Base-by-base conservation (phyloP, 1,140 invertebrate genomes). In the Cyclargus thomasi region DNA sequence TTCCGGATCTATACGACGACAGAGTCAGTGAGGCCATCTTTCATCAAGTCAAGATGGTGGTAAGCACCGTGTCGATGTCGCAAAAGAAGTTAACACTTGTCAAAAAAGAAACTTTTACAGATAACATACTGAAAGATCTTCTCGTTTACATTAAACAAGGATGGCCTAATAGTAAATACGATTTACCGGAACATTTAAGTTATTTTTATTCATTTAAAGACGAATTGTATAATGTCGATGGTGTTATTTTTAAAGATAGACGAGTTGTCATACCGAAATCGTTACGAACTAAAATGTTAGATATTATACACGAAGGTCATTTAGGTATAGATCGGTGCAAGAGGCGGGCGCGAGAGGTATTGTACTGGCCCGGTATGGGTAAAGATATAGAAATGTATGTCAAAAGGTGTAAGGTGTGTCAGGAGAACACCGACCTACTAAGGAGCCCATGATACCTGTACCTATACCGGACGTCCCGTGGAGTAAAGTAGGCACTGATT, bases 321-420 rank as follows among this genome's bases (percentile, higher is more conserved):
- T 29, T 29, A 29, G 29, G 29, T 29, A 29, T 29, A 29, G 29
- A 29, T 8, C 29, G 29, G 29, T 29, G 29, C 18, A 65, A 62
- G 64, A 35, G 67, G 23, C 68, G 74, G 20, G 83, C 83, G 62
- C 72, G 78, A n/a, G 78, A 86, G 64, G 70, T 79, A 20, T 69
- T 86, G 21, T 87, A 77, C 63, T 86, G 82, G 82, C 81, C 80
- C 1, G 73, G 75, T 11, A 81, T 88, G 47, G 69, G 67, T 47
- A 59, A 76, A 5, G 70, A 79, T 64, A 53, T 70, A n/a, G 47
- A 69, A 36, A n/a, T 18, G n/a, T 82, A 74, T 72, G 69, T 77
- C 67, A 62, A 35, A 75, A 16, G 69, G 77, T 67, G 67, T 69
- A 36, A 35, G 63, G 65, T 36, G 2, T 71, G 71, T 36, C 69